Percentiles rank a stretch among this genome's conserved stretches.
Conservation (phyloP, 2,797 vertebrate species). For the Anisognathus igniventris region DNA sequence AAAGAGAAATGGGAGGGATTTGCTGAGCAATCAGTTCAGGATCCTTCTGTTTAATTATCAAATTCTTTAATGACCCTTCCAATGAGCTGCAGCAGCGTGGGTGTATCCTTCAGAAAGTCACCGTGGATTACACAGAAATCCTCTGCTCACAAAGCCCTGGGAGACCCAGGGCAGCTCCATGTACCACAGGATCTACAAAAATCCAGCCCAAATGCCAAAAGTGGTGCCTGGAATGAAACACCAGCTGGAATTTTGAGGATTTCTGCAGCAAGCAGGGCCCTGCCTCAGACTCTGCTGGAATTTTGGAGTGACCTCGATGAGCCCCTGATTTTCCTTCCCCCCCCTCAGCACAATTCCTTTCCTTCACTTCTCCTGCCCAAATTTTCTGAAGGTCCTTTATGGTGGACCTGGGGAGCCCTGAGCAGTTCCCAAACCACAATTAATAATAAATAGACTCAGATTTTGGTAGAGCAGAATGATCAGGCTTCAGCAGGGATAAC, state of each 20-base stretch:
- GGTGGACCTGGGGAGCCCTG: background rate
- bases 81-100: background rate
- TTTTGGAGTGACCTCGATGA: background rate
- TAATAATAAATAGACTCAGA: background rate
- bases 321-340: background rate
- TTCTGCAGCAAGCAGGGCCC: background rate
- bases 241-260: background rate
- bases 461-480: background rate
- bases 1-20: background rate
- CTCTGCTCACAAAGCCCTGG: background rate
- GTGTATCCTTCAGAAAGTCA: background rate
- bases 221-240: background rate
- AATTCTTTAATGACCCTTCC: background rate
- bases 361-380: background rate
- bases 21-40: background rate
- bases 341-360: background rate
- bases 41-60: background rate
- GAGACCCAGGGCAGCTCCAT: background rate
- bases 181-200: background rate
- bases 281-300: background rate
- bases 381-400: background rate
- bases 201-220: accelerated
- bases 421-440: background rate
- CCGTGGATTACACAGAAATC: background rate
- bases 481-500: background rate